Percentiles rank a stretch among this genome's conserved stretches.
Conservation (phyloP, 2,888 invertebrate species). For the Labia minor region DNA sequence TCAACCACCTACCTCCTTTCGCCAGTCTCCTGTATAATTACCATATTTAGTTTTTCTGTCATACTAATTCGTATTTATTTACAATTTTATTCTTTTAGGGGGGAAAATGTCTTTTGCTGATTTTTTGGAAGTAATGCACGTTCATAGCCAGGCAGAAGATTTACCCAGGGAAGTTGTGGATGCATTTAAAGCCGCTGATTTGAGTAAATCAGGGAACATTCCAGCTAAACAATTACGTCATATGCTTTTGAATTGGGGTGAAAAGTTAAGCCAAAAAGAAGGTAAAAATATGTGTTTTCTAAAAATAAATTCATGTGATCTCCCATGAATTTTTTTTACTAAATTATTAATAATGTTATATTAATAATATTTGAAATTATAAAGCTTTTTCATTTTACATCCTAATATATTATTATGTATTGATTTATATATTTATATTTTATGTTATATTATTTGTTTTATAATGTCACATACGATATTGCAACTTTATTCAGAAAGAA, state of each 20-base stretch:
- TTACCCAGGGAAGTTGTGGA: conserved; percentile 72
- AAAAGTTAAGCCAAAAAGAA: conserved; percentile 58
- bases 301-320: not conserved
- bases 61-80: no score
- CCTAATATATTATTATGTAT: no score
- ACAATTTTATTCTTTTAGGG: conserved; percentile 45
- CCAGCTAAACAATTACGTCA: conserved; percentile 74
- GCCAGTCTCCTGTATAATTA: no score
- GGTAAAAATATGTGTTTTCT: conserved; percentile 36
- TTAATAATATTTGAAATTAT: no score
- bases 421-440: no score
- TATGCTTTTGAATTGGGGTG: conserved; percentile 84
- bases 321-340: not conserved
- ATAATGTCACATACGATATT: no score
- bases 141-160: conserved; percentile 74
- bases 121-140: conserved; percentile 89
- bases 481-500: no score
- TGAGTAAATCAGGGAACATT: conserved; percentile 58
- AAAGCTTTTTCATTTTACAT: no score
- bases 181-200: conserved; percentile 81
- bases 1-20: no score
- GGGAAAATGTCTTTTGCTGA: conserved; percentile 92
- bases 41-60: no score
- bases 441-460: no score
- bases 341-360: not conserved